Evolutionary conservation across 2,888 invertebrate genomes (phyloP).

Genomic region (Scaptomyza caliginosa): DNA sequence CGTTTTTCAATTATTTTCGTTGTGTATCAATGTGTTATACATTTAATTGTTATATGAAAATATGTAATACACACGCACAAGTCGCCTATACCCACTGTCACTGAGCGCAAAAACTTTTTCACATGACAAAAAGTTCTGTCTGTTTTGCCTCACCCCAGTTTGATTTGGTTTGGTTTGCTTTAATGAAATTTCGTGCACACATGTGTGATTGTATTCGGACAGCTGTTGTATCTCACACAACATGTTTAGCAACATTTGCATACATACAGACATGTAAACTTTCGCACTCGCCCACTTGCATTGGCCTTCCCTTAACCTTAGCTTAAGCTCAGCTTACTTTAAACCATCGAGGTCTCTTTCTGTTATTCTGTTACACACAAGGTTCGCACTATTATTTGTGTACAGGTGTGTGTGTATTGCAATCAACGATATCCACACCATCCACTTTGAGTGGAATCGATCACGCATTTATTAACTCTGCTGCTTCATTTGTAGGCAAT

Average conservation of each 20-base stretch:
- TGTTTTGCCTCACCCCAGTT: slow-evolving; percentile 26
- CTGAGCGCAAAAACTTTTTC: too few species aligned
- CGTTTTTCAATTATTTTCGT: not conserved
- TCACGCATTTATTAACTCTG: slow-evolving; percentile 7
- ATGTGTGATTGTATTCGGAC: slow-evolving; percentile 20
- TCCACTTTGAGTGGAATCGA: slow-evolving; percentile 4
- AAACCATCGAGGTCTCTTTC: slow-evolving; percentile 41
- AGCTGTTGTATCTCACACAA: slow-evolving; percentile 41
- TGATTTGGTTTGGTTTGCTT: too few species aligned
- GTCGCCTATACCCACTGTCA: not conserved
- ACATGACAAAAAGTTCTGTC: slow-evolving; percentile 24
- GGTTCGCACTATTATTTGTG: slow-evolving; percentile 33
- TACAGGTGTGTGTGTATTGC: too few species aligned
- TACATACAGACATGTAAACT: slow-evolving; percentile 9
- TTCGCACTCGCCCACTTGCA: slow-evolving; percentile 53
- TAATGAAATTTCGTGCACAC: slow-evolving; percentile 40
- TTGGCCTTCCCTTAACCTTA: slow-evolving; percentile 62
- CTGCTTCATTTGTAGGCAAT: slow-evolving; percentile 49
- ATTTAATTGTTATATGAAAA: not conserved
- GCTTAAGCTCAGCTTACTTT: slow-evolving; percentile 36
- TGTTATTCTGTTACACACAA: slow-evolving; percentile 32
- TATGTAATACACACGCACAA: not conserved
- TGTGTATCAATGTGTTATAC: too few species aligned
- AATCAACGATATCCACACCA: slow-evolving; percentile 22
- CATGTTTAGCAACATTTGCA: slow-evolving; percentile 59